Evolutionary conservation across 2,113 vertebrate species (phyloP).

Genomic region (Brachyhypopomus gauderio): DNA sequence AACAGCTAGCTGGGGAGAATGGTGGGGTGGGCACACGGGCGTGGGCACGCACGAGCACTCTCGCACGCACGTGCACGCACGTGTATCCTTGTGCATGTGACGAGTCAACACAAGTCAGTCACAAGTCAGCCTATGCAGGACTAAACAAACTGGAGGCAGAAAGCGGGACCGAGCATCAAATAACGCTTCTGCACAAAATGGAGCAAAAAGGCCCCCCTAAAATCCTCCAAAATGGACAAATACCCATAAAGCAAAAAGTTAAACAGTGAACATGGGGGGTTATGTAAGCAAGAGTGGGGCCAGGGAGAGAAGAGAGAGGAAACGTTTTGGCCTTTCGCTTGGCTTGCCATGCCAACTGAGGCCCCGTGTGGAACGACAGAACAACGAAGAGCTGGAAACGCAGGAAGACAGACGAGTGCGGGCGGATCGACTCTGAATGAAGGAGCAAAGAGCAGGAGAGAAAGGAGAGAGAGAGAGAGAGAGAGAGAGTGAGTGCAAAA

Average conservation of each 20-base stretch:
- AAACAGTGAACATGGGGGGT: slow-evolving; percentile 1
- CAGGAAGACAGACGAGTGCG: slow-evolving; percentile 6
- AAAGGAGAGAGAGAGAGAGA: slow-evolving; percentile 1
- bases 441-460: background rate
- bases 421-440: slow-evolving; percentile 21
- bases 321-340: slow-evolving; percentile 25
- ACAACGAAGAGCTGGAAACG: slow-evolving; percentile 12
- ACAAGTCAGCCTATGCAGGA: too few species aligned
- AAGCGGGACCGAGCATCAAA: too few species aligned
- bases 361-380: slow-evolving; percentile 18
- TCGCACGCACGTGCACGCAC: too few species aligned
- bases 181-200: background rate
- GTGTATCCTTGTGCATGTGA: too few species aligned
- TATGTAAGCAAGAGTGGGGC: slow-evolving; percentile 3
- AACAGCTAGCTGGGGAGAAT: too few species aligned
- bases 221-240: background rate
- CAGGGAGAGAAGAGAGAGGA: background rate
- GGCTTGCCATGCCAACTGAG: slow-evolving; percentile 39
- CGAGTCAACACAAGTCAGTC: too few species aligned
- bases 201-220: background rate
- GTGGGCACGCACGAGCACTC: too few species aligned
- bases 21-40: too few species aligned
- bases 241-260: background rate
- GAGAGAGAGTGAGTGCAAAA: background rate
- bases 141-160: too few species aligned